Evolutionary conservation across 2,113 vertebrate genomes (phyloP), one percentile per base, ranked within the genome.

Genomic region (zebrafish (Danio rerio)): DNA sequence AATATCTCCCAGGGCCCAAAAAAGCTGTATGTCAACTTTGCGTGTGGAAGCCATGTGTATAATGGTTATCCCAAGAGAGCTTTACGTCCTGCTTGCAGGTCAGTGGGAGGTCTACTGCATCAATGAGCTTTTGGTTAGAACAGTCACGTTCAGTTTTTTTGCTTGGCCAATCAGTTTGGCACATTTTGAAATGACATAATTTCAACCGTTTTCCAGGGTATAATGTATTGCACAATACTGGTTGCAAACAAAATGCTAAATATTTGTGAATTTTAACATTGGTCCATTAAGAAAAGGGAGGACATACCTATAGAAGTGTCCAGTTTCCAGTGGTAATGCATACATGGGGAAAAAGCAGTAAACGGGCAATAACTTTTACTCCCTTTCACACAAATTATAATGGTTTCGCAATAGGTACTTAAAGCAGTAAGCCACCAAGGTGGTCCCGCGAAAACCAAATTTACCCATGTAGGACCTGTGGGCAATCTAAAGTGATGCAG

Each of bases 61-160:
- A n/a, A 56, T 58, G 40, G 10, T 59, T 9, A 13, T 75, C 72
- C 20, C 69, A 5, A 71, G 69, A 31, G 69, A 75, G 31, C 31
- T 59, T 16, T 59, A 11, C 9, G 40, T 75, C 55, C 53, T 75
- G 53, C n/a, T 59, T 42, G 6, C 13, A 59, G 72, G 31, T 75
- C 72, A 75, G 13, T 12, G 40, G 72, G 53, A 75, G 72, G 40
- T 59, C 53, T 75, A 43, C 55, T 59, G 72, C 72, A 13, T 45
- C 40, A 75, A 12, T 12, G 55, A 75, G 40, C 52, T 31, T 45
- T 16, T 59, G 70, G 21, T 20, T 73, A 75, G 55, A n/a, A 9
- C 72, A 45, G 4, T 75, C 69, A 31, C 12, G 21, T 50, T 7
- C 49, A 71, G n/a, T 45, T 47, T 18, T 55, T 20, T 18, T 20